phyloP scores from a whole-genome alignment of 2,797 vertebrate species.

The Pogonophryne albipinna region DNA sequence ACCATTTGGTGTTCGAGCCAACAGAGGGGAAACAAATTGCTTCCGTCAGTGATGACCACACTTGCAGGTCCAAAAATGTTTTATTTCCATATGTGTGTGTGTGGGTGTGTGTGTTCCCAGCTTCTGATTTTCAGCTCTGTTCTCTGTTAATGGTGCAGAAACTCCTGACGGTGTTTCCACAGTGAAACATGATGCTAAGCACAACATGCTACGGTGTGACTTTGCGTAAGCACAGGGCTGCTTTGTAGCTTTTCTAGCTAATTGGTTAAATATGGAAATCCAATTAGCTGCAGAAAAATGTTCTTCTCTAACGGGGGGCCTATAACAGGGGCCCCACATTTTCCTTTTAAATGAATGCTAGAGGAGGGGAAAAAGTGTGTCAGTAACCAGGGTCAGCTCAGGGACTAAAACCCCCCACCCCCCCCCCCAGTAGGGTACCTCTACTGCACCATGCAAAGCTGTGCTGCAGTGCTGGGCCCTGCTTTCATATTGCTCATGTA shows the following conservation, averaged over 20 bases:
- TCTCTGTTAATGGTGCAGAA: constrained; percentile 88
- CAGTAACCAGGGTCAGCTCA: constrained; percentile 71
- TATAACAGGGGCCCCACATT: constrained; percentile 71
- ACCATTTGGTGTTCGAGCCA: constrained; percentile 95
- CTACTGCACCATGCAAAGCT: constrained; percentile 24
- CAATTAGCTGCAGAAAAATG: constrained; percentile 79
- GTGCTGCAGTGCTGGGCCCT: background rate
- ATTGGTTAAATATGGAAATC: constrained; percentile 88
- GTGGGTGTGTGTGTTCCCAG: constrained; percentile 45
- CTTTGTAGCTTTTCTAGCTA: constrained; percentile 80
- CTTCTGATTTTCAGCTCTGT: constrained; percentile 82
- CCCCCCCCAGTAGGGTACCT: constrained; percentile 24
- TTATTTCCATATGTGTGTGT: background rate
- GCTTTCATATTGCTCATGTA: background rate
- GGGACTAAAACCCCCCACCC: too few relatives aligned
- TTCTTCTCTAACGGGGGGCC: constrained; percentile 63
- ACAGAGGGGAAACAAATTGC: constrained; percentile 94
- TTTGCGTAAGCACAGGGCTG: constrained; percentile 77
- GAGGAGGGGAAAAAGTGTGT: constrained; percentile 69
- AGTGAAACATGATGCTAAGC: constrained; percentile 83
- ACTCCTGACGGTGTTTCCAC: constrained; percentile 83
- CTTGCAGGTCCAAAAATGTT: constrained; percentile 90
- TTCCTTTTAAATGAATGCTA: constrained; percentile 72
- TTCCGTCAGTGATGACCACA: constrained; percentile 98
- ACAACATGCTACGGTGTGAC: constrained; percentile 80